Base-by-base conservation (phyloP, 2,113 vertebrate genomes). In the Solea solea region DNA sequence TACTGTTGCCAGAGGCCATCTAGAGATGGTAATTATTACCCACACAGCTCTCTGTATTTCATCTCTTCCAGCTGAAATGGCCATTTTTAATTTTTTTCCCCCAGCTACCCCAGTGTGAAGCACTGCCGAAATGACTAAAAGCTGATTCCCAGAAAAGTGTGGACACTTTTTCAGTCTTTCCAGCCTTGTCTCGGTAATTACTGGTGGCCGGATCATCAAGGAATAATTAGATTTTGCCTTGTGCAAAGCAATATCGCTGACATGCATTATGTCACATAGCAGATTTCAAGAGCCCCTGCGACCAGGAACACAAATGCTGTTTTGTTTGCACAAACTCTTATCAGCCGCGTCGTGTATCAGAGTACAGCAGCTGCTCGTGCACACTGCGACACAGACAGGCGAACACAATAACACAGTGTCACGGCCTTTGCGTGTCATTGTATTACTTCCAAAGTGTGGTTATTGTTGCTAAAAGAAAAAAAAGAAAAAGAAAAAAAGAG, bases 21-120 rank as follows among this genome's bases (percentile, higher is more conserved):
- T 74, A 21, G 64, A 78, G 67, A 78, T 58, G 46, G 65, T 83
- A 80, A 89, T 89, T 83, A 86, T 90, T 74, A 87, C 74, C 74
- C 13, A 40, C 76, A 70, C 48, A 80, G 80, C 76, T 46, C 52
- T 56, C 53, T 65, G 49, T 80, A 75, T 81, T 86, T 74, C 27
- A 63, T 77, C 68, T 69, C 60, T 69, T 77, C 61, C 45, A 64
- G 76, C 59, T 53, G 49, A 78, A 89, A 75, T 14, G 12, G 64
- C 45, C 67, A 69, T 87, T 83, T 83, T 74, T 69, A 74, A 49
- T 53, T 53, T 62, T 80, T 81, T 41, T 55, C 7, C 3, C 53
- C 42, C 54, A 10, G 64, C 56, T 13, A 11, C 53, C 7, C 21
- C 45, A 15, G 68, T 74, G 76, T 60, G 71, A 83, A 54, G 61